Evolutionary conservation across 2,888 invertebrate genomes (phyloP).

Genomic region (Ophraella communa): DNA sequence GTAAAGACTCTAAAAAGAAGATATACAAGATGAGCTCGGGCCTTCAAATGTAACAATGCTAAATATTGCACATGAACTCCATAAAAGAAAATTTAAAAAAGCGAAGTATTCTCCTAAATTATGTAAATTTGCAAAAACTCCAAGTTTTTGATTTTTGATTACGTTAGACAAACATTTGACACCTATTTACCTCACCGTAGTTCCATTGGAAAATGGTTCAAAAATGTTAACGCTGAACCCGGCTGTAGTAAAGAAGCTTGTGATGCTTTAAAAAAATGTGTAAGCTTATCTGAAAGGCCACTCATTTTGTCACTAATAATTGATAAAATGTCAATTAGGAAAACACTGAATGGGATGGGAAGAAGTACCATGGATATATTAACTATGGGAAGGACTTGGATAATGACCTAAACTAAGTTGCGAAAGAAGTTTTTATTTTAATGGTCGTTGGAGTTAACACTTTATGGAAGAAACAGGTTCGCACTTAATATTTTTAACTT

Average conservation of each 20-base stretch:
- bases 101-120: constrained; percentile 26
- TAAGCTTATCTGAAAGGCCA: constrained; percentile 19
- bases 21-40: too few relatives aligned
- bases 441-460: constrained; percentile 43
- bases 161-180: constrained; percentile 49
- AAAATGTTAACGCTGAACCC: constrained; percentile 45
- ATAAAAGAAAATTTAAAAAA: too few relatives aligned
- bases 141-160: constrained; percentile 44
- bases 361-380: constrained; percentile 47
- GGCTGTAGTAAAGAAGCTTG: constrained; percentile 47
- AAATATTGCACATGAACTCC: too few relatives aligned
- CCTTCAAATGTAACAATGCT: too few relatives aligned
- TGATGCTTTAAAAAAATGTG: constrained; percentile 35
- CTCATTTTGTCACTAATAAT: constrained; percentile 36
- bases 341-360: constrained; percentile 48
- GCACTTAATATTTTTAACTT: constrained; percentile 35
- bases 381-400: constrained; percentile 42
- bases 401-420: constrained; percentile 37
- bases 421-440: constrained; percentile 45
- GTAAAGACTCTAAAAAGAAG: too few relatives aligned
- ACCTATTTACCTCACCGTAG: constrained; percentile 46
- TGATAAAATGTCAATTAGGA: constrained; percentile 48
- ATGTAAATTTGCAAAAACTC: constrained; percentile 31
- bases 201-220: constrained; percentile 51
- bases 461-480: constrained; percentile 44